A percentile compares a stretch with the other conserved stretches of the same genome.
phyloP scores from a whole-genome alignment of 2,888 invertebrate genomes.

The Galeopsomyia nigrocyanea region DNA sequence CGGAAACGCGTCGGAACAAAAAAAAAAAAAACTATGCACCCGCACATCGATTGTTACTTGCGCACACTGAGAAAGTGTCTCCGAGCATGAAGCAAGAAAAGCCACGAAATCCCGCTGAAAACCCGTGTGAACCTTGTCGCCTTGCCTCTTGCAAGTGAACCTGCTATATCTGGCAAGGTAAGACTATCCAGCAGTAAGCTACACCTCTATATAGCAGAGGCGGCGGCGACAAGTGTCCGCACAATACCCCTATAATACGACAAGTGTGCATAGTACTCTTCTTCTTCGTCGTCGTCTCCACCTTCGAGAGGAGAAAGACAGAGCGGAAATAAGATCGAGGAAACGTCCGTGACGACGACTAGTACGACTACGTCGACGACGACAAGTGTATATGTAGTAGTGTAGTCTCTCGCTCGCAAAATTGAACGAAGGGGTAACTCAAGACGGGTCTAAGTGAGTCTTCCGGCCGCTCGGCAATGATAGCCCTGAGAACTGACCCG shows the following conservation, averaged over 20 bases:
- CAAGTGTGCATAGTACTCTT: not conserved
- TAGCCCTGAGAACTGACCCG: slow-evolving; percentile 69
- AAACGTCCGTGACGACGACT: slow-evolving; percentile 39
- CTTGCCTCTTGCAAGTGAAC: not conserved
- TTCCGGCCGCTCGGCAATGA: slow-evolving; percentile 68
- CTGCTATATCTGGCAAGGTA: not conserved
- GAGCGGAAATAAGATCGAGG: slow-evolving; percentile 42
- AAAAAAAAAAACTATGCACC: too few species aligned
- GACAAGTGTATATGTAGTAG: too few species aligned
- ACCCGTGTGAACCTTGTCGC: not conserved
- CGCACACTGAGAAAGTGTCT: not conserved
- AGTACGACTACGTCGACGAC: not conserved
- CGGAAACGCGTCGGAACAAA: too few species aligned
- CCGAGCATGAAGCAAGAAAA: not conserved
- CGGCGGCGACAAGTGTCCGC: not conserved
- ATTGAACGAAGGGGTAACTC: slow-evolving; percentile 64
- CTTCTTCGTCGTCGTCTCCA: slow-evolving; percentile 8
- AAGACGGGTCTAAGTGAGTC: slow-evolving; percentile 70
- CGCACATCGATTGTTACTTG: too few species aligned
- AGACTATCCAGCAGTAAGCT: slow-evolving; percentile 22
- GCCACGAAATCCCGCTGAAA: not conserved
- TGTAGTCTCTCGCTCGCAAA: not conserved
- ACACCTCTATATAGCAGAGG: too few species aligned
- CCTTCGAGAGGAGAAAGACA: too few species aligned
- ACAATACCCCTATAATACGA: not conserved